Conservation (phyloP, 2,888 invertebrate genomes). For the Dilophus febrilis region DNA sequence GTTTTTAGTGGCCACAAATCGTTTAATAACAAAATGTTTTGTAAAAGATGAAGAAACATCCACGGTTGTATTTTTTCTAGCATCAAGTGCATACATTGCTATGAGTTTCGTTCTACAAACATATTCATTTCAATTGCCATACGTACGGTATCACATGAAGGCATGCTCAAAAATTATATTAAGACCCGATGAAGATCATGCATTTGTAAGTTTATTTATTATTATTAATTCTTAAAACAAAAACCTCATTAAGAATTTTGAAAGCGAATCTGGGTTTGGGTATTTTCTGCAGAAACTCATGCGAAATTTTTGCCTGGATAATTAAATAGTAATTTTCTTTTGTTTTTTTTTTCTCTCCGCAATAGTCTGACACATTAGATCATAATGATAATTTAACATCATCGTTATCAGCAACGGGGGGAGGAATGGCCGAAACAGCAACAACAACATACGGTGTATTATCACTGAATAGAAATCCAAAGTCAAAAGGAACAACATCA, state of each 20-base stretch:
- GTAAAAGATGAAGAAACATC: conserved; percentile 61
- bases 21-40: conserved; percentile 66
- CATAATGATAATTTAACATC: conserved; percentile 3
- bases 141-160: conserved; percentile 68
- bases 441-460: conserved; percentile 54
- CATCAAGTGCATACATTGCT: conserved; percentile 59
- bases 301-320: conserved; percentile 5
- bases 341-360: background rate
- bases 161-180: conserved; percentile 61
- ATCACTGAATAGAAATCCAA: conserved; percentile 55
- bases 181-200: conserved; percentile 63
- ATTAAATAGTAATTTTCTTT: too few relatives aligned
- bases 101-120: conserved; percentile 64
- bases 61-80: conserved; percentile 71
- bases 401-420: background rate
- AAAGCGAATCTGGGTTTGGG: background rate
- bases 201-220: conserved; percentile 14
- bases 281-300: background rate
- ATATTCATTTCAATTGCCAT: conserved; percentile 58
- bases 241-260: background rate
- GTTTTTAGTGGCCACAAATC: conserved; percentile 67
- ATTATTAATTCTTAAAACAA: background rate
- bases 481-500: conserved; percentile 20
- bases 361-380: background rate
- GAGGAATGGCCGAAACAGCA: conserved; percentile 21